Conservation (phyloP, 2,888 invertebrate genomes). For the Tubulanus polymorphus region DNA sequence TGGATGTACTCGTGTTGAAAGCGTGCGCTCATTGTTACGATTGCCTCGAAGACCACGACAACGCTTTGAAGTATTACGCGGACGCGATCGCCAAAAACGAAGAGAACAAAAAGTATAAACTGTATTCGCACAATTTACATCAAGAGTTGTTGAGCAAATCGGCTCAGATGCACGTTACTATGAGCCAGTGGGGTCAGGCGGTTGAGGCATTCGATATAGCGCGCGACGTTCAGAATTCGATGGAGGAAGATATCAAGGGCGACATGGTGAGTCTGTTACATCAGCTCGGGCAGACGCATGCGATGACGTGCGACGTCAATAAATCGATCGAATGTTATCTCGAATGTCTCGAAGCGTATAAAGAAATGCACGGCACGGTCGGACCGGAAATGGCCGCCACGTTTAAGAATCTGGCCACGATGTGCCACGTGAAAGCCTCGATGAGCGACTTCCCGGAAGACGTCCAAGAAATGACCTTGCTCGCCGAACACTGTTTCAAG, state of each 20-base stretch:
- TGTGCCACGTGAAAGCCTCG: conserved; percentile 50
- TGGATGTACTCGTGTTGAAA: conserved; percentile 42
- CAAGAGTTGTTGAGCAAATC: conserved; percentile 49
- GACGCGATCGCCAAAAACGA: conserved; percentile 36
- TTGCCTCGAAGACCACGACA: conserved; percentile 45
- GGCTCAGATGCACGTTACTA: conserved; percentile 47
- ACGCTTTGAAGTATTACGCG: conserved; percentile 42
- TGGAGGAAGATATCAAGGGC: conserved; percentile 48
- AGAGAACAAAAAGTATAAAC: neutral
- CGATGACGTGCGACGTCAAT: conserved; percentile 46
- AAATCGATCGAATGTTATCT: conserved; percentile 49
- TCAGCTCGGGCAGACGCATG: conserved; percentile 48
- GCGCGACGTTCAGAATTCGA: conserved; percentile 45
- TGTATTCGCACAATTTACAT: conserved; percentile 36
- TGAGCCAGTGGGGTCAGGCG: conserved; percentile 46
- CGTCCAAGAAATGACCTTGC: conserved; percentile 38
- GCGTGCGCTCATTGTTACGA: conserved; percentile 46
- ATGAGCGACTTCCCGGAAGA: conserved; percentile 39
- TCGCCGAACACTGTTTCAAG: conserved; percentile 44
- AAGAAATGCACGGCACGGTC: conserved; percentile 35
- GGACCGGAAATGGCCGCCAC: conserved; percentile 44
- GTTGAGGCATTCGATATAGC: conserved; percentile 48
- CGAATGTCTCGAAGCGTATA: conserved; percentile 44
- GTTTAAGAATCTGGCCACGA: conserved; percentile 45
- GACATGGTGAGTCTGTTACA: conserved; percentile 45